Evolutionary conservation across 2,888 invertebrate species (phyloP).

Genomic region (Papilio gigon): DNA sequence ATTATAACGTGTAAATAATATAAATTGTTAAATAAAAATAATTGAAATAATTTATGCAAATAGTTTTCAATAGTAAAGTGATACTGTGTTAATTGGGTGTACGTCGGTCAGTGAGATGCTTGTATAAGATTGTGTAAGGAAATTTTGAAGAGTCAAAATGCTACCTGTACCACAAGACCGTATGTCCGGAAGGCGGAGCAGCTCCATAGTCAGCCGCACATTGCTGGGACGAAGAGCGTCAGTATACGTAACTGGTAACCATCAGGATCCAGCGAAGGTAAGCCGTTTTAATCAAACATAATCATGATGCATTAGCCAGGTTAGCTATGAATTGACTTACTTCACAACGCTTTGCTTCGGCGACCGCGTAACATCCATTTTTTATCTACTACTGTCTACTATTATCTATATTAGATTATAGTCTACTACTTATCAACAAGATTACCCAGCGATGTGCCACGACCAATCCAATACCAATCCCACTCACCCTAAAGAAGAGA

Average conservation of each 20-base stretch:
- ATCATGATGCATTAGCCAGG: conserved; percentile 13
- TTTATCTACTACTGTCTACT: no score
- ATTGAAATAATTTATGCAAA: not conserved
- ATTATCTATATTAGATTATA: no score
- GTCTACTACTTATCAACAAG: no score
- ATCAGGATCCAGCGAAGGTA: conserved; percentile 86
- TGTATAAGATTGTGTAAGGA: conserved; percentile 11
- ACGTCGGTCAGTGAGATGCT: conserved; percentile 2
- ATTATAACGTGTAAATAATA: not conserved
- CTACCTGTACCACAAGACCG: conserved; percentile 81
- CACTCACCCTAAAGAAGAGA: no score
- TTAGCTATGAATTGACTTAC: no score
- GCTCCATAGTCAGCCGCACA: conserved; percentile 85
- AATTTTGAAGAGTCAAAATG: conserved; percentile 55
- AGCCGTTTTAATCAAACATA: conserved; percentile 43
- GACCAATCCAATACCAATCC: no score
- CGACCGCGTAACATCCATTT: no score
- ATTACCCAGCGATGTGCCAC: no score
- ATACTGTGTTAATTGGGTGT: not conserved
- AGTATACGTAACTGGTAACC: conserved; percentile 83
- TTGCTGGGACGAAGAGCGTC: conserved; percentile 85
- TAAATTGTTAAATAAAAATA: not conserved
- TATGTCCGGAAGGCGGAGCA: conserved; percentile 84
- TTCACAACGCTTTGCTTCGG: not conserved
- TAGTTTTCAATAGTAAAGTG: not conserved